Evolutionary conservation across 2,113 vertebrate species (phyloP).

Genomic region (Xiphophorus maculatus): DNA sequence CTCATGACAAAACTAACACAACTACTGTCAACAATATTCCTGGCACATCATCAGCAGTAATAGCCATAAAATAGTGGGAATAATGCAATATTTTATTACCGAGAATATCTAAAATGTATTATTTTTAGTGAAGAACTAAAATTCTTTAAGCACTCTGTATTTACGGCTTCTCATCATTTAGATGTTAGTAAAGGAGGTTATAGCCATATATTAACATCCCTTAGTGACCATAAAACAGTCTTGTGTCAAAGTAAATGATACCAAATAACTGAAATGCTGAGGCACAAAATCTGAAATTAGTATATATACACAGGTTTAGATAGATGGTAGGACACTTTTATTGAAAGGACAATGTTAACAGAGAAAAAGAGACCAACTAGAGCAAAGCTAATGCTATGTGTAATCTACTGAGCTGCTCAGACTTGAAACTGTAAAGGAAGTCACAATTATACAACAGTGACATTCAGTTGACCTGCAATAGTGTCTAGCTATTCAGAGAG

Average conservation of each 20-base stretch:
- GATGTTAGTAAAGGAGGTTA: constrained; percentile 57
- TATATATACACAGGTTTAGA: not conserved
- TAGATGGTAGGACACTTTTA: constrained; percentile 44
- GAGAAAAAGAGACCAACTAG: not conserved
- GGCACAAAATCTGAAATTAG: not conserved
- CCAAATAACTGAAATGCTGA: constrained; percentile 41
- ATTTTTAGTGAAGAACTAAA: constrained; percentile 48
- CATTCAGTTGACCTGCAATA: not conserved
- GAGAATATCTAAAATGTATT: constrained; percentile 55
- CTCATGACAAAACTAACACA: constrained; percentile 5
- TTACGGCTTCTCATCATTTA: constrained; percentile 41
- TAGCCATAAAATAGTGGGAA: constrained; percentile 52
- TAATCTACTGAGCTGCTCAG: not conserved
- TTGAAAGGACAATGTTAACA: not conserved
- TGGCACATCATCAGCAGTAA: constrained; percentile 20
- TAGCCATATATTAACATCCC: constrained; percentile 61
- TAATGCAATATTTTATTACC: constrained; percentile 47
- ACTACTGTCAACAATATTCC: not conserved
- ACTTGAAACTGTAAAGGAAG: not conserved
- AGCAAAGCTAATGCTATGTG: not conserved
- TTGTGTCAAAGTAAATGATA: constrained; percentile 26
- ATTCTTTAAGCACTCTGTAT: constrained; percentile 35
- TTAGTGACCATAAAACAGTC: constrained; percentile 29
- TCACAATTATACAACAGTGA: no score
- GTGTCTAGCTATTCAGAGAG: not conserved